Conservation (phyloP, 2,113 vertebrate species). For the Ovibos moschatus region DNA sequence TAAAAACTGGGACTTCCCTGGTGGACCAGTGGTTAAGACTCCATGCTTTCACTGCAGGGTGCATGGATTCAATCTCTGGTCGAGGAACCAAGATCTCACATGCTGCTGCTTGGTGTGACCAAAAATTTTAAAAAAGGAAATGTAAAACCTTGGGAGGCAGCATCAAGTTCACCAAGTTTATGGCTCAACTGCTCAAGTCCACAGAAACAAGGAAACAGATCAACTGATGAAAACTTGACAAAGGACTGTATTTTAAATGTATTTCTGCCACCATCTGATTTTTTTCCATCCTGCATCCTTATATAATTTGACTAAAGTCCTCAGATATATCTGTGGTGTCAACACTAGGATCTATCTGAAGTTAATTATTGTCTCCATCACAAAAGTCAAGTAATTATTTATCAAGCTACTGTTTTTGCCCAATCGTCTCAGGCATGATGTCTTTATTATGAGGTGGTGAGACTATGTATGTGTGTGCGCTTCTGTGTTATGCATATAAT, state of each 20-base stretch:
- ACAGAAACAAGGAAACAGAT: neutral
- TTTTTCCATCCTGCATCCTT: neutral
- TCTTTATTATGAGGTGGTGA: neutral
- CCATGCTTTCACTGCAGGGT: neutral
- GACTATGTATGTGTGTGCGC: neutral
- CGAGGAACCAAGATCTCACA: neutral
- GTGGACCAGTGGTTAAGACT: neutral
- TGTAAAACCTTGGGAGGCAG: neutral
- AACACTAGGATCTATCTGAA: neutral
- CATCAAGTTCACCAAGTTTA: slow-evolving; percentile 34
- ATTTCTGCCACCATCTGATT: neutral
- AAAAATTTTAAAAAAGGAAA: neutral
- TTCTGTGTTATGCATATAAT: neutral
- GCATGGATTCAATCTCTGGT: neutral
- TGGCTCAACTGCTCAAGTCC: slow-evolving; percentile 7
- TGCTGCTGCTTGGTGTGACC: neutral
- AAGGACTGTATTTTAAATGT: neutral
- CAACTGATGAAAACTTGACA: neutral
- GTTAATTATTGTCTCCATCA: neutral
- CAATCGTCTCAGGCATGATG: neutral
- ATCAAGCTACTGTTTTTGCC: neutral
- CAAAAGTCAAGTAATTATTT: neutral
- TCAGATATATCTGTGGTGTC: neutral
- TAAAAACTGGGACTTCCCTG: neutral
- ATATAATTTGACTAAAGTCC: neutral